Evolutionary conservation across 1,140 invertebrate genomes (phyloP), one percentile per base, ranked within the genome.

Genomic region (Ceratosolen solmsi): DNA sequence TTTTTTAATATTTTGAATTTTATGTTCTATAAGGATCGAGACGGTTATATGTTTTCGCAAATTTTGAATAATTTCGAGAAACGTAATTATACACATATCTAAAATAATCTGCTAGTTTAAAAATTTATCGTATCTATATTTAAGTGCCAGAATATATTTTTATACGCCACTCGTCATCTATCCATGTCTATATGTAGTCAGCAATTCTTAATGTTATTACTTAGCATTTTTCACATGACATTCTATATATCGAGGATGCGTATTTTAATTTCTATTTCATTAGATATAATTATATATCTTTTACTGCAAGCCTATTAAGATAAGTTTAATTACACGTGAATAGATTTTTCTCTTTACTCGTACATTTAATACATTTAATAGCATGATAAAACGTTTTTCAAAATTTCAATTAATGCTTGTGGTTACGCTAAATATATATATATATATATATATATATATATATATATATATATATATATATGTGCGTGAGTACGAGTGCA

Each of bases 361-460:
- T 33, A 25, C 33, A 54, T 58, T 38, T 38, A 51, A 33, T 33
- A 25, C 33, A 54, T 58, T 38, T 38, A 51, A 33, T 54, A 68
- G 30, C 9, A 72, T 72, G 56, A 73, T 80, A 74, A 73, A 74
- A 80, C 56, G 36, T 20, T 65, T 75, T 70, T 81, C 15, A 46
- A 75, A 75, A 81, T 41, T 81, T 70, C 72, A 75, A 74, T 80
- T 80, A 68, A 81, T 63, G 27, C 38, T 74, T 30, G 79, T 65
- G 38, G 71, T 80, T 38, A n/a, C 9, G 54, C 27, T 78, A 11
- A 8, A 60, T 3, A 58, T 15, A 30, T 17, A 30, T 27, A 65
- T 41, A 30, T 33, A 25, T 13, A 36, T 25, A 60, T 3, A 58
- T 15, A 30, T 17, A 30, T 27, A 65, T 30, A 33, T 36, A 27